A percentile compares a stretch with the other conserved stretches of the same genome.
Evolutionary conservation across 2,113 vertebrate genomes (phyloP).

Genomic region (Chroicocephalus ridibundus): DNA sequence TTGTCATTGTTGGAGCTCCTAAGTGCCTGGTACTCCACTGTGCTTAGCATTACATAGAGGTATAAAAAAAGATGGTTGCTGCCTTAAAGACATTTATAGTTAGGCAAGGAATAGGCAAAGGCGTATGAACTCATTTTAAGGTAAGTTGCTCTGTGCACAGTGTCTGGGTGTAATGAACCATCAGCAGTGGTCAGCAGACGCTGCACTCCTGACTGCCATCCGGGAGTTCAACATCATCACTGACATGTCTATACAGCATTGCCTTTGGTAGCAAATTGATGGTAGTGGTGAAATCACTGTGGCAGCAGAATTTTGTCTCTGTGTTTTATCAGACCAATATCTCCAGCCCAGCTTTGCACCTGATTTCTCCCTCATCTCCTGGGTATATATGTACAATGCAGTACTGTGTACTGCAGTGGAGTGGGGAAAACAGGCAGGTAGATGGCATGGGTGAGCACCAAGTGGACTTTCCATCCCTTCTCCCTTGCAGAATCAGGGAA

Average conservation of each 20-base stretch:
- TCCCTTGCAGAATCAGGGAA: not conserved
- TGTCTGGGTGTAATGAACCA: not conserved
- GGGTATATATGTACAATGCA: not conserved
- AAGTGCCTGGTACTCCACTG: not conserved
- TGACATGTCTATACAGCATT: not conserved
- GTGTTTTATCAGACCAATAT: not conserved
- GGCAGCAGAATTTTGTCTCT: not conserved
- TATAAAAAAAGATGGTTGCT: not conserved
- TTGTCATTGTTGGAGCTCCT: not conserved
- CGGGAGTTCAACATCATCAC: not conserved
- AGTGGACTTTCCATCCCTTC: rapidly evolving
- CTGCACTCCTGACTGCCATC: not conserved
- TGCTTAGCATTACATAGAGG: not conserved
- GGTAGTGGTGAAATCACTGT: not conserved
- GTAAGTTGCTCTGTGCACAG: not conserved
- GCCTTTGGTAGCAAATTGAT: not conserved
- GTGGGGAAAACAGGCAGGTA: not conserved
- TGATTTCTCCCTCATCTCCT: not conserved
- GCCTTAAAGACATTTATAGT: not conserved
- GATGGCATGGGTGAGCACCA: not conserved
- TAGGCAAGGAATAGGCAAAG: not conserved
- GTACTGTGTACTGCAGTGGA: not conserved
- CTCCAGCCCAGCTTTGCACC: not conserved
- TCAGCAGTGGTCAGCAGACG: not conserved
- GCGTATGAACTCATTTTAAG: not conserved